phyloP scores from a whole-genome alignment of 1,140 invertebrate species.

The Brachionus angularis region DNA sequence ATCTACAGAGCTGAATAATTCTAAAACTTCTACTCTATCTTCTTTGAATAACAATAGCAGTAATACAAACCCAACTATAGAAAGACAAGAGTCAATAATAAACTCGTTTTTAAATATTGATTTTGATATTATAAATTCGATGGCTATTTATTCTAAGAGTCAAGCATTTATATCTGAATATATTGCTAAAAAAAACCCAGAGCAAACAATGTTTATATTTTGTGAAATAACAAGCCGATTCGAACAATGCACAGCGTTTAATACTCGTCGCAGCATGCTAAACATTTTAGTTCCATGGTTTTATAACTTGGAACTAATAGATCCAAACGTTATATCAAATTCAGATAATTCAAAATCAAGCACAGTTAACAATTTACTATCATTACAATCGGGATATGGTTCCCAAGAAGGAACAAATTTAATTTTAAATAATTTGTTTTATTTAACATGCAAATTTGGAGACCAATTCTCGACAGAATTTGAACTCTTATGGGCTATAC shows the following conservation, averaged over 20 bases:
- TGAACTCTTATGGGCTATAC: slow-evolving; percentile 87
- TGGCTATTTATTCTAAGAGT: slow-evolving; percentile 79
- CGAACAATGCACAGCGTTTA: slow-evolving; percentile 1
- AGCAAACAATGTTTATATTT: slow-evolving; percentile 97
- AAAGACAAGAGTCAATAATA: slow-evolving; percentile 49
- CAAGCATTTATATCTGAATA: slow-evolving; percentile 86
- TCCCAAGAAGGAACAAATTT: slow-evolving; percentile 60
- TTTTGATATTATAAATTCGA: slow-evolving; percentile 65
- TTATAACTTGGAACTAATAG: slow-evolving; percentile 95
- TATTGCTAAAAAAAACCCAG: slow-evolving; percentile 84
- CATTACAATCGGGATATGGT: slow-evolving; percentile 9
- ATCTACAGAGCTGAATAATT: too few relatives aligned
- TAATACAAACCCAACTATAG: too few relatives aligned
- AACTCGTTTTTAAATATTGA: not conserved
- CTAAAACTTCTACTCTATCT: not conserved
- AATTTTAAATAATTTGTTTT: slow-evolving; percentile 97
- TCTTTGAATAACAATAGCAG: not conserved
- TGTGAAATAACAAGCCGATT: slow-evolving; percentile 67
- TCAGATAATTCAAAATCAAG: not conserved
- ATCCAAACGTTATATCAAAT: slow-evolving; percentile 83
- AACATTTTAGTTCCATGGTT: slow-evolving; percentile 93
- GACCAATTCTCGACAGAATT: slow-evolving; percentile 78
- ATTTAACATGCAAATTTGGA: slow-evolving; percentile 93
- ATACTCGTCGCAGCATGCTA: slow-evolving; percentile 79
- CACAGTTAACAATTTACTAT: slow-evolving; percentile 11